These are phyloP conservation scores for Cynaeus angustus DNA, from an alignment of 2,888 invertebrate species.

Conservation along the genomic window DNA sequence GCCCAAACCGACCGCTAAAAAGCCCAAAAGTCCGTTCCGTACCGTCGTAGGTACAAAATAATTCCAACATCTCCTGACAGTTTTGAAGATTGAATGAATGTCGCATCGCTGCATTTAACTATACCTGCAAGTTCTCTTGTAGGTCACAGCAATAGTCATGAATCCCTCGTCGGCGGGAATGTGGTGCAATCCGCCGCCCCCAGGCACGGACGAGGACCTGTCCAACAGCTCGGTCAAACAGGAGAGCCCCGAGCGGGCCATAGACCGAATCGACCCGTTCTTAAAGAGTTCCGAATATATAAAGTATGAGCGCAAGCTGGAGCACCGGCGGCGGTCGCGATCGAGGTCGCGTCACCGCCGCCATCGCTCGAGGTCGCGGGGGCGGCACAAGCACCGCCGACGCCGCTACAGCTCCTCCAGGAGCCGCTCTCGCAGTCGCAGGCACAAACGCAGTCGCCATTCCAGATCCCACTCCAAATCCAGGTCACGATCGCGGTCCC, in stretches of 20 bases:
- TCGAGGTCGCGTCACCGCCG: constrained; percentile 55
- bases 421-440: constrained; percentile 48
- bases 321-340: constrained; percentile 55
- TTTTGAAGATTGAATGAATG: constrained; percentile 59
- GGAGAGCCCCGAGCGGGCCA: constrained; percentile 52
- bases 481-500: constrained; percentile 52
- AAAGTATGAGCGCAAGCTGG: constrained; percentile 59
- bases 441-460: constrained; percentile 51
- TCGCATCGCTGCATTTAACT: constrained; percentile 67
- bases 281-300: constrained; percentile 65
- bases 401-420: constrained; percentile 49
- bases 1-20: constrained; percentile 37
- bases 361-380: constrained; percentile 54
- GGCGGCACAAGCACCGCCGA: constrained; percentile 52
- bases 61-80: constrained; percentile 52
- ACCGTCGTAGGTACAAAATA: constrained; percentile 31
- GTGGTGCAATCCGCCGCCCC: constrained; percentile 70
- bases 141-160: constrained; percentile 66
- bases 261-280: constrained; percentile 65
- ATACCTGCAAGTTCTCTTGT: constrained; percentile 74
- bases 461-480: constrained; percentile 56
- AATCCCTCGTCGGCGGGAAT: constrained; percentile 62
- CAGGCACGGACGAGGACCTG: constrained; percentile 65
- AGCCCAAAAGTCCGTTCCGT: constrained; percentile 18
- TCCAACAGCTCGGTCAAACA: constrained; percentile 48